Percentiles rank a stretch among this genome's conserved stretches.
These are phyloP conservation scores for Hydractinia echinata DNA, from an alignment of 30 jellyfish, hydroid and myxozoan species.

Conservation along the genomic window DNA sequence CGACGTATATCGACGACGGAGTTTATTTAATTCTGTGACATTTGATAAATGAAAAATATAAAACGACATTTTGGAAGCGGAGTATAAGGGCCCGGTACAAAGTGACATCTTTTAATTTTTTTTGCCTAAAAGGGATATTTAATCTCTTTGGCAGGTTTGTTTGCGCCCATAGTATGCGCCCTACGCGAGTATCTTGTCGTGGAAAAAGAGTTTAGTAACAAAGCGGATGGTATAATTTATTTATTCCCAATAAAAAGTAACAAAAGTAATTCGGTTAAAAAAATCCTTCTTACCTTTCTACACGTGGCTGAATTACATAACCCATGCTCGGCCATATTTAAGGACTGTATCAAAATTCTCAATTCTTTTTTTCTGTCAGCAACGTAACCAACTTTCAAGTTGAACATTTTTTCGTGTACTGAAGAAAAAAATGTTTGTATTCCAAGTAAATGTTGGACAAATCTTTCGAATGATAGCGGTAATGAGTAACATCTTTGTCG, in stretches of 20 bases:
- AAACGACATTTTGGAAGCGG: neutral
- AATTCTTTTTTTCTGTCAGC: neutral
- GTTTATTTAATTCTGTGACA: neutral
- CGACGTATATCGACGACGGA: too few species aligned
- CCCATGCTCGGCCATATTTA: neutral
- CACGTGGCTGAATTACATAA: conserved; percentile 5
- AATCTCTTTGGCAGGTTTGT: too few species aligned
- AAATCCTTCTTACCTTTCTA: neutral
- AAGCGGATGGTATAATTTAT: too few species aligned
- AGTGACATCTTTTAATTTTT: too few species aligned
- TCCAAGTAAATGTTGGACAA: conserved; percentile 26
- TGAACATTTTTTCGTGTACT: neutral
- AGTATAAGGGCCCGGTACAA: too few species aligned
- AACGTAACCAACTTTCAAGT: neutral
- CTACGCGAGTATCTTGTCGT: too few species aligned
- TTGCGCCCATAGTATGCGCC: too few species aligned
- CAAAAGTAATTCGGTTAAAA: too few species aligned
- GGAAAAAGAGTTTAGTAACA: too few species aligned
- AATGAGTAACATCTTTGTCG: neutral
- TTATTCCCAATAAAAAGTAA: too few species aligned
- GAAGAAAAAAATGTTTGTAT: conserved; percentile 4
- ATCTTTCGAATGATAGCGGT: conserved; percentile 13
- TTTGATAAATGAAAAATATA: neutral
- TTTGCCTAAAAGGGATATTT: too few species aligned
- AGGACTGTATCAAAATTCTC: neutral